These are phyloP conservation scores for Rosalia funebris DNA, from an alignment of 2,888 invertebrate genomes.

Conservation along the genomic window DNA sequence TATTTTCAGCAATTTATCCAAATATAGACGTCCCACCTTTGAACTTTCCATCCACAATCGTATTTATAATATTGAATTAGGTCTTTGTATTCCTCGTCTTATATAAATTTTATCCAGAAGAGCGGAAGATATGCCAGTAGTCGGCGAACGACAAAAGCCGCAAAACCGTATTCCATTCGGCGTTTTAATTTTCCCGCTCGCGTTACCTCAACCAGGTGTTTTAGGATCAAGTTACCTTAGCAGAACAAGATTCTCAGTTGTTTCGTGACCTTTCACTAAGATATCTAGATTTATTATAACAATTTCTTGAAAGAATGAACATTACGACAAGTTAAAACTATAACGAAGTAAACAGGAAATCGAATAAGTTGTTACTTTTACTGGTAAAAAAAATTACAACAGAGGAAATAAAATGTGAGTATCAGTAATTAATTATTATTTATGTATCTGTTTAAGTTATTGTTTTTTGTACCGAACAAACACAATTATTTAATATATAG, in stretches of 20 bases:
- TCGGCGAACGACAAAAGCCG: background rate
- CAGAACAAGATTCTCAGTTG: slow-evolving; percentile 59
- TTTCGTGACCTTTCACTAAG: slow-evolving; percentile 59
- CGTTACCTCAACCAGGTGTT: slow-evolving; percentile 51
- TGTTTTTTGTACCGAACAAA: background rate
- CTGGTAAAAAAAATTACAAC: background rate
- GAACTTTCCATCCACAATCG: background rate
- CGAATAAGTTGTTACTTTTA: background rate
- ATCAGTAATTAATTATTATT: slow-evolving; percentile 1
- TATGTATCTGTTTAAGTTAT: background rate
- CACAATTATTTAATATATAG: no score
- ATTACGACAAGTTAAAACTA: slow-evolving; percentile 15
- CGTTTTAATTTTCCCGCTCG: slow-evolving; percentile 50
- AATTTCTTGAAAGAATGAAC: slow-evolving; percentile 36
- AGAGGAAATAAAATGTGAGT: slow-evolving; percentile 18
- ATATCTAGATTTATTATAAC: slow-evolving; percentile 39
- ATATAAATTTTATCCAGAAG: background rate
- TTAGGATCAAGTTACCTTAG: slow-evolving; percentile 59
- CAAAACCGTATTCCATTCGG: slow-evolving; percentile 1
- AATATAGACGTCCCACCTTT: slow-evolving; percentile 1
- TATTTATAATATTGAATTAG: background rate
- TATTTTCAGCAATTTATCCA: background rate
- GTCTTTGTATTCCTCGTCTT: background rate
- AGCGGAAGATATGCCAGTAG: background rate
- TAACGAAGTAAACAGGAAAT: slow-evolving; percentile 13